Base-by-base conservation (phyloP, 2,888 invertebrate genomes). In the Meghimatium bilineatum region DNA sequence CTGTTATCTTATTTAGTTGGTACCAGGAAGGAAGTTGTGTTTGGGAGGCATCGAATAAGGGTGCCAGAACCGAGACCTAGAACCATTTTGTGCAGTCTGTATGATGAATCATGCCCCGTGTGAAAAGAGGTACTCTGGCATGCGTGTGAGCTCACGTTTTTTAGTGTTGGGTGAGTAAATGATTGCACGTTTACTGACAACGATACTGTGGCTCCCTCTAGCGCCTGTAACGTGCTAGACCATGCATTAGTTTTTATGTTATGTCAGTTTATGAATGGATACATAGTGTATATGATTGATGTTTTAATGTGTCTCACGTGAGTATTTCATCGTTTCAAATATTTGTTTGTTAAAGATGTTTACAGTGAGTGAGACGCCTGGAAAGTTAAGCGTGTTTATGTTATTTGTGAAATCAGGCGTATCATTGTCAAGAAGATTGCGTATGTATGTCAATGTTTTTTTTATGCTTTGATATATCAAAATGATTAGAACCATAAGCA, bases 211-310 rank as follows among this genome's bases (percentile, higher is more conserved):
- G 23, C 26, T 36, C 36, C 69, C 36, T 20, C 69, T 69, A 34
- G 34, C 36, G 1, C 26, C 36, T 36, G 6, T 20, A 17, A 34
- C 26, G 36, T 23, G 14, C 3, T 69, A 38, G 38, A 38, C 26
- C 26, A 6, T 20, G 69, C 36, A 17, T 36, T 23, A 36, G 69
- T 69, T 69, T 69, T 69, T 34, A 8, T 56, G 17, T 36, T 8
- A 38, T 69, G 69, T 8, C 8, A 69, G 36, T 69, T 69, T 5
- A 38, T 69, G 69, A 69, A 69, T 69, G 69, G 69, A 69, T 36
- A 69, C 69, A 12, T 23, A 23, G 23, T 38, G 23, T 36, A 38
- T 12, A 10, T 34, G 36, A 36, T 23, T 38, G 38, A 23, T 36
- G 2, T 26, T 69, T 26, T 69, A 38, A 20, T 20, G 6, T 69